Conservation (phyloP, 1,140 invertebrate genomes). For the Hylaeus anthracinus region DNA sequence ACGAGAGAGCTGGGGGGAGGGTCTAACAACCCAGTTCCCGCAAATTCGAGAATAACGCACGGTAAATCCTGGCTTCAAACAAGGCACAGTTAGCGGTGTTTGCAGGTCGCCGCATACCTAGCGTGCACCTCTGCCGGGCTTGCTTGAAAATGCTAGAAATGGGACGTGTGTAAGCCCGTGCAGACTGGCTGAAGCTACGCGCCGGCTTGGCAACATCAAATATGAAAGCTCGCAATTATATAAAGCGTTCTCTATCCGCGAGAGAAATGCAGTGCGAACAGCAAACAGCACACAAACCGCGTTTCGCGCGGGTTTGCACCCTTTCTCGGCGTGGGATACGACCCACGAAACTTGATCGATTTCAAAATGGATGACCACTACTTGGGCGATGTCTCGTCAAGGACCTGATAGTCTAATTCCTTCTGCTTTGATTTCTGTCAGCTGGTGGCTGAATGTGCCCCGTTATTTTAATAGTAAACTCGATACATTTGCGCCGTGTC, state of each 20-base stretch:
- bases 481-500: too few relatives aligned
- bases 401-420: too few relatives aligned
- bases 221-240: constrained; percentile 69
- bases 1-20: not conserved
- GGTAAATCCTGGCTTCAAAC: constrained; percentile 66
- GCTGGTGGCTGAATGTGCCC: too few relatives aligned
- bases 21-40: constrained; percentile 42
- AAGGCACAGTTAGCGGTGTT: constrained; percentile 49
- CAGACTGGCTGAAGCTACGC: constrained; percentile 52
- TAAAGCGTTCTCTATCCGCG: constrained; percentile 44
- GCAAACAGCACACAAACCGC: constrained; percentile 52
- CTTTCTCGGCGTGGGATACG: not conserved
- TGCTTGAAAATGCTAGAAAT: constrained; percentile 64
- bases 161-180: constrained; percentile 54
- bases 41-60: constrained; percentile 61
- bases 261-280: constrained; percentile 47
- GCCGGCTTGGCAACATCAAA: constrained; percentile 61
- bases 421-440: too few relatives aligned
- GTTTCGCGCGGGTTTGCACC: constrained; percentile 25
- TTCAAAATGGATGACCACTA: constrained; percentile 26
- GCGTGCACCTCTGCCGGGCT: constrained; percentile 15
- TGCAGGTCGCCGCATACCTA: constrained; percentile 60
- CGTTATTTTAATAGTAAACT: too few relatives aligned
- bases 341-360: constrained; percentile 33
- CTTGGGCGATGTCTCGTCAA: too few relatives aligned